phyloP scores from a whole-genome alignment of 2,797 vertebrate genomes.

The Antennarius maculatus region DNA sequence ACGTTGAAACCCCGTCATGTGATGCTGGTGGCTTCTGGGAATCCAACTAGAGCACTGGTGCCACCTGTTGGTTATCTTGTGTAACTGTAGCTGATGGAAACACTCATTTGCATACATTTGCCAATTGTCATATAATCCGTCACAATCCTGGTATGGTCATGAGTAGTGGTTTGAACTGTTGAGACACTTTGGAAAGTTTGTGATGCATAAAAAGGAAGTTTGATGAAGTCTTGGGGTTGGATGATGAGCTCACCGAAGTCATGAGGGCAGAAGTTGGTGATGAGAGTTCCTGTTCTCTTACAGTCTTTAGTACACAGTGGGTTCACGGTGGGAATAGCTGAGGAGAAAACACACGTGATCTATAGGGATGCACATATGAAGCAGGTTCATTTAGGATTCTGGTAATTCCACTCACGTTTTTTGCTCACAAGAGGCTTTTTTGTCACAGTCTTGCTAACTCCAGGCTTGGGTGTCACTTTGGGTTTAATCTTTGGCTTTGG shows the following conservation, averaged over 20 bases:
- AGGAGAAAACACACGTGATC: constrained; percentile 28
- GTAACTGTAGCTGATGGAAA: background rate
- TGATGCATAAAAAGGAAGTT: background rate
- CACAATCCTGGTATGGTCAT: background rate
- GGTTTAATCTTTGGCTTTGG: constrained; percentile 64
- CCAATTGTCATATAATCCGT: background rate
- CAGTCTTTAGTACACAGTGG: constrained; percentile 83
- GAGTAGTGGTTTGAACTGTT: background rate
- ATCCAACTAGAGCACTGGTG: background rate
- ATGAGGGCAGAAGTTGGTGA: constrained; percentile 85
- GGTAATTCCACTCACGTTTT: constrained; percentile 69
- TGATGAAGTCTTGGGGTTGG: constrained; percentile 4
- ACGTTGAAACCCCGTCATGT: too few species aligned
- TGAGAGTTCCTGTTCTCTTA: constrained; percentile 82
- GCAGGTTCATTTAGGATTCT: background rate
- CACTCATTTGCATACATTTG: background rate
- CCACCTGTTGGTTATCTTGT: background rate
- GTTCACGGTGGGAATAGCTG: constrained; percentile 67
- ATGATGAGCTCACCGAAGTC: constrained; percentile 84
- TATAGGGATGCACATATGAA: background rate
- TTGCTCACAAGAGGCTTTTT: constrained; percentile 67
- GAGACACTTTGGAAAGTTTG: background rate
- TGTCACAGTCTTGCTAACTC: constrained; percentile 56
- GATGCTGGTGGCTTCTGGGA: too few species aligned
- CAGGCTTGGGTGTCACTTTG: constrained; percentile 58